Base-by-base conservation (phyloP, 2,113 vertebrate genomes). In the Haemorhous mexicanus region DNA sequence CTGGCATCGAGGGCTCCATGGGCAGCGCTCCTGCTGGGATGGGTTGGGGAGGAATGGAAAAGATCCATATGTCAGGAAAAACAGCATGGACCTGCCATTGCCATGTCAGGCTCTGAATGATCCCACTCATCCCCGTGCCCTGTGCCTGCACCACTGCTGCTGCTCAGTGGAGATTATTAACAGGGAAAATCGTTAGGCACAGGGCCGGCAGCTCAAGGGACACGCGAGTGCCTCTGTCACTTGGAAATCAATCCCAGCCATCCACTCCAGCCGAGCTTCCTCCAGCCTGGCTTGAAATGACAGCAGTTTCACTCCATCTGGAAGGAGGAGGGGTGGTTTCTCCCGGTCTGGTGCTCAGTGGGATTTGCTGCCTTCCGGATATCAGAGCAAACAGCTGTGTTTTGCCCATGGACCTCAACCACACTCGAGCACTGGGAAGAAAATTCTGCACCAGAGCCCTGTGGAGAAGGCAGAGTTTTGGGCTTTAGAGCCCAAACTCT, bases 231-330 rank as follows among this genome's bases (percentile, higher is more conserved):
- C 78, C 58, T 59, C 67, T 88, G 83, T 90, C 76, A 50, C 90
- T 93, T 82, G 78, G 92, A 89, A 95, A 93, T 96, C 94, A 84
- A 87, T 76, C 66, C 78, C 74, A 32, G 69, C 53, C 46, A 4
- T 39, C 77, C 16, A 0, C 63, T 49, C 70, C 64, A 68, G 89
- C 27, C 0, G 2, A 80, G 67, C 52, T 89, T 87, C 90, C 84
- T 81, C 41, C 75, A 83, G 56, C 62, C 53, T 58, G 32, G 44
- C 89, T 67, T 14, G 8, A 94, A 90, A 58, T 3, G 8, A 62
- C 32, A 41, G 41, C n/a, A 62, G 46, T 73, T 91, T 64, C 53
- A 35, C 21, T 74, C 55, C 50, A 15, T 6, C 2, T 6, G 63
- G 72, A 53, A 83, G 41, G 35, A 56, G 56, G 79, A 63, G 49